phyloP scores from a whole-genome alignment of 2,113 vertebrate genomes.

The Rutilus rutilus region DNA sequence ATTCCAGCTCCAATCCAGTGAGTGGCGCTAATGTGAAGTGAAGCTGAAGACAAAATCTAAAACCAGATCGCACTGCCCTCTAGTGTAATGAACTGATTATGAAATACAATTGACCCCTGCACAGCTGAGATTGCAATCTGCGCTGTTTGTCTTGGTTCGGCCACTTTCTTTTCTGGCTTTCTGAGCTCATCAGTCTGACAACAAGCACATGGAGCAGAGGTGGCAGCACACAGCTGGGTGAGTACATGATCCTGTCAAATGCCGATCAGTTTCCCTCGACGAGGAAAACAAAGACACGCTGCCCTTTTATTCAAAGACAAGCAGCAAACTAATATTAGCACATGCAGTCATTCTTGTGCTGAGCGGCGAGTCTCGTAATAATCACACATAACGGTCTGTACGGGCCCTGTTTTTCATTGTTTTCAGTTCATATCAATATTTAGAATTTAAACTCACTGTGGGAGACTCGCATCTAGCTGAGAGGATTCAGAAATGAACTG shows the following conservation, averaged over 20 bases:
- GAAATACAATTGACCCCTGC: background rate
- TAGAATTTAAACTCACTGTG: background rate
- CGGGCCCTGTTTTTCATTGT: background rate
- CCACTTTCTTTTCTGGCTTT: background rate
- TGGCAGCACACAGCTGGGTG: background rate
- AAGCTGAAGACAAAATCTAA: background rate
- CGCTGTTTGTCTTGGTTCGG: background rate
- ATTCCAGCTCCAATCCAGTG: background rate
- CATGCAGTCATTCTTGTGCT: background rate
- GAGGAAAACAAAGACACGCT: conserved; percentile 15
- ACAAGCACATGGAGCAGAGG: background rate
- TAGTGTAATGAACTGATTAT: conserved; percentile 10
- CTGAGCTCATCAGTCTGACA: background rate
- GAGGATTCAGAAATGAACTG: conserved; percentile 24
- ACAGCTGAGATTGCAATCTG: conserved; percentile 20
- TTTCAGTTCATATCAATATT: background rate
- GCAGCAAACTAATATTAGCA: conserved; percentile 4
- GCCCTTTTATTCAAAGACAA: conserved; percentile 12
- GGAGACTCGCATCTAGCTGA: background rate
- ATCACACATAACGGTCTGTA: background rate
- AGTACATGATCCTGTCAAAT: conserved; percentile 6
- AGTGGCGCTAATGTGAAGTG: background rate
- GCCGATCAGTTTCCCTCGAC: background rate
- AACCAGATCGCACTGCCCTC: conserved; percentile 27
- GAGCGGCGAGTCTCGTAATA: background rate